Conservation (phyloP, 2,888 invertebrate genomes). For the Fragum whitleyi region DNA sequence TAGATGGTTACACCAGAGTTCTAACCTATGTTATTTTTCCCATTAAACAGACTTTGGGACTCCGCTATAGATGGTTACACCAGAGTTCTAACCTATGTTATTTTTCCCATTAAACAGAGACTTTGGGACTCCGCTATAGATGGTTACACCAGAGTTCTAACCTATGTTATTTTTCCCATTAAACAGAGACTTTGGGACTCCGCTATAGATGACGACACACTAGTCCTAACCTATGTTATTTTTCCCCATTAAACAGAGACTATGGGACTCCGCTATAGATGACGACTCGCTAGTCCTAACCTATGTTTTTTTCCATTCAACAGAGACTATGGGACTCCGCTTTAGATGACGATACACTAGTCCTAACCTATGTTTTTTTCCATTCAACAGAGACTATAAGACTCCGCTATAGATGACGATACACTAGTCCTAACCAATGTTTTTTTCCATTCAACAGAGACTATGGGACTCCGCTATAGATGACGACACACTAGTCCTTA, state of each 20-base stretch:
- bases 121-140: too few relatives aligned
- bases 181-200: too few relatives aligned
- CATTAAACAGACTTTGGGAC: conserved; percentile 86
- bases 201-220: too few relatives aligned
- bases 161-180: too few relatives aligned
- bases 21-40: neutral
- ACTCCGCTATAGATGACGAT: conserved; percentile 87
- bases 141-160: conserved; percentile 85
- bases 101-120: too few relatives aligned
- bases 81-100: neutral
- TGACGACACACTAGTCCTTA: conserved; percentile 89
- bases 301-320: neutral
- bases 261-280: too few relatives aligned
- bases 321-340: conserved; percentile 86
- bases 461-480: conserved; percentile 89
- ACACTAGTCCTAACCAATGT: conserved; percentile 90
- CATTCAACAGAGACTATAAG: conserved; percentile 89
- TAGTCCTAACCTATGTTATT: too few relatives aligned
- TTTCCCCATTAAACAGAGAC: too few relatives aligned
- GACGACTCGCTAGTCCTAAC: too few relatives aligned
- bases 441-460: conserved; percentile 85
- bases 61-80: neutral
- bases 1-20: too few relatives aligned
- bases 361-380: neutral
- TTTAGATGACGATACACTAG: neutral